These are phyloP conservation scores for Pogonus chalceus DNA, from an alignment of 1,140 invertebrate genomes.

Conservation along the genomic window DNA sequence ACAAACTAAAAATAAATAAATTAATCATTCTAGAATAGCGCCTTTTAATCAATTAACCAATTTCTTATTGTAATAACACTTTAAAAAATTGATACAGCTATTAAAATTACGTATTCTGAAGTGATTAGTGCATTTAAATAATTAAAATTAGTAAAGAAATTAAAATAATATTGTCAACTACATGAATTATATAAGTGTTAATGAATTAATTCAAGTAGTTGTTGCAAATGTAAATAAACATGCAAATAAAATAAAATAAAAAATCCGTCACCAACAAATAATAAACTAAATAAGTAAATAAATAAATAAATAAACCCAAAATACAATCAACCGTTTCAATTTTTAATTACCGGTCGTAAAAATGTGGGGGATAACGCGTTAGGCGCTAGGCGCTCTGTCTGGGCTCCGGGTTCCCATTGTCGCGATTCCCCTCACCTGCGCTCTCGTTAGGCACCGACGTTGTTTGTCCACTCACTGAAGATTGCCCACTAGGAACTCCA, in stretches of 20 bases:
- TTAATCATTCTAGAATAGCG: too few relatives aligned
- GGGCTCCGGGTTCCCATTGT: constrained; percentile 21
- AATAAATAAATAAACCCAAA: constrained; percentile 15
- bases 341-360: constrained; percentile 27
- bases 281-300: background rate
- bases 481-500: background rate
- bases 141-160: too few relatives aligned
- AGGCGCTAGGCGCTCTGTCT: background rate
- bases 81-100: too few relatives aligned
- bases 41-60: too few relatives aligned
- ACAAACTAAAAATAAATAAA: too few relatives aligned
- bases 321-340: constrained; percentile 21
- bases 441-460: constrained; percentile 16
- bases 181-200: too few relatives aligned
- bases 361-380: constrained; percentile 23
- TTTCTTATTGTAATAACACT: too few relatives aligned
- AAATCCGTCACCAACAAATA: background rate
- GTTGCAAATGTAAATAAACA: too few relatives aligned
- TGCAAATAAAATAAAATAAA: background rate
- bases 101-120: too few relatives aligned
- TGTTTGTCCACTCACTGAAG: background rate
- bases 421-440: constrained; percentile 28
- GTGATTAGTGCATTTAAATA: too few relatives aligned
- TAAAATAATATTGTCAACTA: too few relatives aligned
- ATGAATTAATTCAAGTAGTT: too few relatives aligned